phyloP scores from a whole-genome alignment of 2,113 vertebrate genomes.

The Ciconia boyciana region DNA sequence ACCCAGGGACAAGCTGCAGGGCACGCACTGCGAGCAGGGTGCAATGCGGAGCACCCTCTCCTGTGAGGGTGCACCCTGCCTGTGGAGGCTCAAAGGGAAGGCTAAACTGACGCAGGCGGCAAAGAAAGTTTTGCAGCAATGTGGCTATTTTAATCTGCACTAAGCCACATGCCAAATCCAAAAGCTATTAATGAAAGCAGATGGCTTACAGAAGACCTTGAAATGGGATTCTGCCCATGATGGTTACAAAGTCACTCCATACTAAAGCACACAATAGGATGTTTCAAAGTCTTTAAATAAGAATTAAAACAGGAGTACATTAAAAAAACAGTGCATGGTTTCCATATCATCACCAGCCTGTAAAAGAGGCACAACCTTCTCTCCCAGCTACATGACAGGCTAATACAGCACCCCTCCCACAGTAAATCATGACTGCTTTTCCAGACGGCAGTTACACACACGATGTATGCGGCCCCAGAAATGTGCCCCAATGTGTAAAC shows the following conservation, averaged over 20 bases:
- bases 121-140: not conserved
- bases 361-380: not conserved
- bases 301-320: not conserved
- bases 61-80: fast-evolving
- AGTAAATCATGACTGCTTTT: not conserved
- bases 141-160: not conserved
- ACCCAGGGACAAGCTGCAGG: not conserved
- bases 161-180: not conserved
- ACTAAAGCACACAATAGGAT: not conserved
- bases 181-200: constrained; percentile 20
- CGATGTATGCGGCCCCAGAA: not conserved
- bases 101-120: not conserved
- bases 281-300: not conserved
- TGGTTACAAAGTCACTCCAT: not conserved
- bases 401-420: not conserved
- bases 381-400: not conserved
- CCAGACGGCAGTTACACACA: not conserved
- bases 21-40: not conserved
- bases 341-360: not conserved
- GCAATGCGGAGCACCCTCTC: not conserved
- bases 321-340: not conserved
- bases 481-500: not conserved
- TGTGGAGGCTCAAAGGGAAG: fast-evolving
- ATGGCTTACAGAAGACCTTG: constrained; percentile 19
- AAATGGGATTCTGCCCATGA: constrained; percentile 16